phyloP scores from a whole-genome alignment of 1,140 invertebrate species.

The Mizuhopecten yessoensis region DNA sequence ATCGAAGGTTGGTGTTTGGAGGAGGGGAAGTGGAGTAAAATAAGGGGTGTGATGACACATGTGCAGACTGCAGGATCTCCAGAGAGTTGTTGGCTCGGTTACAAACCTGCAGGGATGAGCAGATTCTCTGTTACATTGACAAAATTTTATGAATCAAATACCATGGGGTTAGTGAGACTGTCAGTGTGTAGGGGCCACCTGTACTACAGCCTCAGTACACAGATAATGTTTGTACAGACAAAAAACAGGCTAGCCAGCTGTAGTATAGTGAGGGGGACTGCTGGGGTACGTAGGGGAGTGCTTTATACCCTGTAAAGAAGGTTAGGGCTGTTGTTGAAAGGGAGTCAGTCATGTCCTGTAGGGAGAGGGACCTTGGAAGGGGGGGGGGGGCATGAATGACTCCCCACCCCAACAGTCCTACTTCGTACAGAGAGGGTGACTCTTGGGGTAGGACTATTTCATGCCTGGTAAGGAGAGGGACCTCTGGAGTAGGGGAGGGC shows the following conservation, averaged over 20 bases:
- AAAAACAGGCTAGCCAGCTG: neutral
- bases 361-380: too few species aligned
- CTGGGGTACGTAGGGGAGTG: too few species aligned
- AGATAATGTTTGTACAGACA: neutral
- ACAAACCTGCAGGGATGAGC: constrained; percentile 30
- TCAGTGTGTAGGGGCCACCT: constrained; percentile 15
- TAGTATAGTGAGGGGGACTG: neutral
- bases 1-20: neutral
- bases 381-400: too few species aligned
- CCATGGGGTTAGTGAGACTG: constrained; percentile 31
- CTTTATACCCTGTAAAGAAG: too few species aligned
- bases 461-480: neutral
- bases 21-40: constrained; percentile 10
- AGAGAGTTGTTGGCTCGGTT: neutral
- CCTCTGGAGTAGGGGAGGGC: neutral
- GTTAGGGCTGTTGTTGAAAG: too few species aligned
- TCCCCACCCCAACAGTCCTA: too few species aligned
- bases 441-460: too few species aligned
- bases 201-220: constrained; percentile 6
- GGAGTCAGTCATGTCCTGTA: too few species aligned
- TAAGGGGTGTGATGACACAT: neutral
- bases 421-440: too few species aligned
- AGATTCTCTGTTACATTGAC: constrained; percentile 25
- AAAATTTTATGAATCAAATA: constrained; percentile 40
- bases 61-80: neutral